phyloP scores from a whole-genome alignment of 2,888 invertebrate species.

The Acanthosepion lycidas region DNA sequence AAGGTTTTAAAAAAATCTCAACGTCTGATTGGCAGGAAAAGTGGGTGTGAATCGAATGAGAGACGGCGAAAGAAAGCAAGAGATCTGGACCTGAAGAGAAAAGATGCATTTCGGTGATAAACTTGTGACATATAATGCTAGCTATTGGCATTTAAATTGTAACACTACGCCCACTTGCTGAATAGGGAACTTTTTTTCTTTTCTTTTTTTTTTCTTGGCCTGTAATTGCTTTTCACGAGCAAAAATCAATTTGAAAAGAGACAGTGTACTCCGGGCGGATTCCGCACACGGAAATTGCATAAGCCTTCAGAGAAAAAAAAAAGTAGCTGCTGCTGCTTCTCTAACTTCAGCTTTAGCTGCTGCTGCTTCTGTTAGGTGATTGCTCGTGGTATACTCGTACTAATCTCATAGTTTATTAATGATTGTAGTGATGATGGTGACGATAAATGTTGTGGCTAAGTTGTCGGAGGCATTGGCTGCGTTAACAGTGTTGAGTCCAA shows the following conservation, averaged over 20 bases:
- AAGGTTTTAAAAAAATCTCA: too few relatives aligned
- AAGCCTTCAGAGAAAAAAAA: background rate
- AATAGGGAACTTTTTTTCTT: background rate
- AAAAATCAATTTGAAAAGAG: background rate
- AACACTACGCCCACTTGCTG: constrained; percentile 22
- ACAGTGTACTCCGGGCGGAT: background rate
- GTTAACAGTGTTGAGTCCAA: too few relatives aligned
- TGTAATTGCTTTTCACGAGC: background rate
- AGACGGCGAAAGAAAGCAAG: background rate
- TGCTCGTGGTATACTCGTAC: too few relatives aligned
- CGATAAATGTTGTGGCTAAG: too few relatives aligned
- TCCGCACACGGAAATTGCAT: constrained; percentile 18
- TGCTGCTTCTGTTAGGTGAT: background rate
- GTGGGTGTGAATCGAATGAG: background rate
- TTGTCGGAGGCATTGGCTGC: too few relatives aligned
- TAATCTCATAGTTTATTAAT: too few relatives aligned
- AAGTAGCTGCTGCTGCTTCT: background rate
- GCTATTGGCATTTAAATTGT: background rate
- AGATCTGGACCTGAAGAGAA: background rate
- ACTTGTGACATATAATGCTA: background rate
- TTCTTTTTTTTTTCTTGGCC: background rate
- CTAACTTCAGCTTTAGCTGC: background rate
- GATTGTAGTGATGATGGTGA: too few relatives aligned
- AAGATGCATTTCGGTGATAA: background rate
- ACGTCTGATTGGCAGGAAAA: too few relatives aligned